A percentile compares a stretch with the other conserved stretches of the same genome.
Conservation (phyloP, 1,140 invertebrate species). For the Drosophila kohkoa region DNA sequence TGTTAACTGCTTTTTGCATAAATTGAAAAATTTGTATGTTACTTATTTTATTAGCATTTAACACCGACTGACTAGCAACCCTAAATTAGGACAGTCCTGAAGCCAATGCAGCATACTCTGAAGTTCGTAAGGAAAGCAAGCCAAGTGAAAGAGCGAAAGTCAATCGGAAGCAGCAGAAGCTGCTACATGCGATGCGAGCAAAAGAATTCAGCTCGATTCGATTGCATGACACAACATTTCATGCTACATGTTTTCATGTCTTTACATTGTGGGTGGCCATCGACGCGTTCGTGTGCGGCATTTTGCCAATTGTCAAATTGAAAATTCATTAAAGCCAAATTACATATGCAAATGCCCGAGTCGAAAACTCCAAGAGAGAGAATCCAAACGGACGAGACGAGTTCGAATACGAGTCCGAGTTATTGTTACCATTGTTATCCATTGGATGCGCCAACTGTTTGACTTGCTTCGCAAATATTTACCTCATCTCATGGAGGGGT, state of each 20-base stretch:
- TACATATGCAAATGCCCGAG: constrained; percentile 71
- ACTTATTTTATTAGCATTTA: constrained; percentile 84
- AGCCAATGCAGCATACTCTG: neutral
- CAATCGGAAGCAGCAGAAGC: constrained; percentile 45
- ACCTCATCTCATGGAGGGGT: constrained; percentile 28
- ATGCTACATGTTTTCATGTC: constrained; percentile 21
- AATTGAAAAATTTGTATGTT: constrained; percentile 84
- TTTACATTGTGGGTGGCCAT: constrained; percentile 60
- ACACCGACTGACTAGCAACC: constrained; percentile 45
- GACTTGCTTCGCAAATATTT: constrained; percentile 74
- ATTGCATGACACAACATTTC: constrained; percentile 43
- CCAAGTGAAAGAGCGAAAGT: constrained; percentile 48
- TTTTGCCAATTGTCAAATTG: constrained; percentile 81
- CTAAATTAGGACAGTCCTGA: constrained; percentile 5
- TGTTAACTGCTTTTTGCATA: constrained; percentile 40
- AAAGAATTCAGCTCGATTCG: neutral
- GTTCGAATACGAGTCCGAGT: constrained; percentile 5
- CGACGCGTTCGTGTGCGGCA: constrained; percentile 65
- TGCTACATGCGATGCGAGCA: constrained; percentile 46
- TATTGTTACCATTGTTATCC: constrained; percentile 39
- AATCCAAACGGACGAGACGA: constrained; percentile 41
- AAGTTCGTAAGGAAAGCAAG: constrained; percentile 43
- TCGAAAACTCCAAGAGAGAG: constrained; percentile 43
- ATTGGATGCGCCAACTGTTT: constrained; percentile 55
- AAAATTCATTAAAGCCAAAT: constrained; percentile 84